Conservation (phyloP, 2,888 invertebrate species). For the Troides helena region DNA sequence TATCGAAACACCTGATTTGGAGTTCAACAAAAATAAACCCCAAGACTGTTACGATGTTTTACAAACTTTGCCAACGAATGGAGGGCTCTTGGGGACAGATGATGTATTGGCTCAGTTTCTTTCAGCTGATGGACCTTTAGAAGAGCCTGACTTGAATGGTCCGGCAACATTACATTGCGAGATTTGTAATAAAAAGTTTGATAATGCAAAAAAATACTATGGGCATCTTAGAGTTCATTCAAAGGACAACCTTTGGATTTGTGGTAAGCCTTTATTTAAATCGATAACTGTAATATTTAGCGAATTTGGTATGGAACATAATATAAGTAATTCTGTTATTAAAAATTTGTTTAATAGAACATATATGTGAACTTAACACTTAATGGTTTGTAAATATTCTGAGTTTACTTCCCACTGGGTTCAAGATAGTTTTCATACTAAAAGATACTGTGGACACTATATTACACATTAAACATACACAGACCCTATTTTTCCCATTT, state of each 20-base stretch:
- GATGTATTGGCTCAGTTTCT: conserved; percentile 70
- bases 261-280: conserved; percentile 48
- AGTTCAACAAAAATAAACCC: conserved; percentile 44
- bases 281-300: too few species aligned
- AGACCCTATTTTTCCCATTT: too few species aligned
- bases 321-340: too few species aligned
- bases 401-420: too few species aligned
- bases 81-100: conserved; percentile 53
- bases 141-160: conserved; percentile 70
- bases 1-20: conserved; percentile 53
- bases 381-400: too few species aligned
- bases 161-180: conserved; percentile 71
- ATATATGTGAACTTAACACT: too few species aligned
- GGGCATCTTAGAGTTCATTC: conserved; percentile 72
- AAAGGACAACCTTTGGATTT: conserved; percentile 69
- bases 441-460: too few species aligned
- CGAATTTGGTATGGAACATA: too few species aligned
- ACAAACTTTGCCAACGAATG: conserved; percentile 51
- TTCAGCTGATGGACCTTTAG: conserved; percentile 64
- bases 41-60: conserved; percentile 58
- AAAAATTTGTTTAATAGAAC: too few species aligned
- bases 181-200: conserved; percentile 70
- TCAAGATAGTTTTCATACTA: too few species aligned
- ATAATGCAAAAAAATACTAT: conserved; percentile 73
- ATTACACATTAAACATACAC: too few species aligned